These are phyloP conservation scores for Myotis planiceps DNA, from an alignment of 2,797 vertebrate species.

Conservation along the genomic window DNA sequence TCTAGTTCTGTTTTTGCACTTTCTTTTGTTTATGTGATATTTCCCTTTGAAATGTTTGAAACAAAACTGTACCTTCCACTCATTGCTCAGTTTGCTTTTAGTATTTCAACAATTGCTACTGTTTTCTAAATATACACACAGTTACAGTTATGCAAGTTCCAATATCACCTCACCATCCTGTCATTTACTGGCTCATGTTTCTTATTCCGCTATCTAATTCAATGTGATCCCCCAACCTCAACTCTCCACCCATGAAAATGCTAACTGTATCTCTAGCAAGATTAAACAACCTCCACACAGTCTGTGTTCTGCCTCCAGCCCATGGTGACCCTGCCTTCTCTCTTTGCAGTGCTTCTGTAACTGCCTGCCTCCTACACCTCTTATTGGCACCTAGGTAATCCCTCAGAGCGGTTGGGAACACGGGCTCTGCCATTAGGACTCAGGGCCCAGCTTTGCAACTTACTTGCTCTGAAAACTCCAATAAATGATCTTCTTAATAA, in stretches of 20 bases:
- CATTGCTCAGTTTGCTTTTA: not conserved
- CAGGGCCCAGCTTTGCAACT: not conserved
- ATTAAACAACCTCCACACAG: not conserved
- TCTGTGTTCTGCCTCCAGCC: not conserved
- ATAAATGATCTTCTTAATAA: not conserved
- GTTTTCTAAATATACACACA: not conserved
- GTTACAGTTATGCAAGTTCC: not conserved
- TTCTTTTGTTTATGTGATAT: not conserved
- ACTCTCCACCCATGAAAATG: not conserved
- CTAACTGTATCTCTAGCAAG: not conserved
- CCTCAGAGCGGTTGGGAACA: not conserved
- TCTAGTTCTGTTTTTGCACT: not conserved
- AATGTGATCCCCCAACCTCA: not conserved
- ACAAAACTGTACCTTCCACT: not conserved
- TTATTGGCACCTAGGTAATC: not conserved
- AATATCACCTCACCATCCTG: not conserved
- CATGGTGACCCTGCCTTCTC: too few relatives aligned
- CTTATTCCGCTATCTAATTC: not conserved
- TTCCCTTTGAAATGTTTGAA: not conserved
- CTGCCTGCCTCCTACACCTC: not conserved
- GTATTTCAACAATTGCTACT: not conserved
- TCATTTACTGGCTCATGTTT: conserved; percentile 2
- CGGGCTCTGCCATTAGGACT: not conserved
- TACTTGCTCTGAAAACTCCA: not conserved
- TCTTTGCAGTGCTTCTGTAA: not conserved